Evolutionary conservation across 2,888 invertebrate genomes (phyloP).

Genomic region (Agriopis leucophaearia): DNA sequence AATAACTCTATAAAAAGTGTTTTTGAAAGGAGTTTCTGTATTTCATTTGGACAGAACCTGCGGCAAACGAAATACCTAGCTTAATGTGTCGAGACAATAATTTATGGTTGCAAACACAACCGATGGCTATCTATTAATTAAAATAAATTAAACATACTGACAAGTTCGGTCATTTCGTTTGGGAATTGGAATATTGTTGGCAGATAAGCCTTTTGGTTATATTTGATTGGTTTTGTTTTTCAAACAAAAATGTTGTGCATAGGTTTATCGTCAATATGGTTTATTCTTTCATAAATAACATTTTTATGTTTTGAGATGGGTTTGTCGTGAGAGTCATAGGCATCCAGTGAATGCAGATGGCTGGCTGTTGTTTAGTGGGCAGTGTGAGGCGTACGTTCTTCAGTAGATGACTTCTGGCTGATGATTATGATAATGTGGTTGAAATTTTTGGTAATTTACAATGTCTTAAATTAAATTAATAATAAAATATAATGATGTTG

Average conservation of each 20-base stretch:
- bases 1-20: no score
- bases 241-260: neutral
- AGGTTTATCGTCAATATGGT: neutral
- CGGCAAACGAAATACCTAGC: conserved; percentile 14
- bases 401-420: no score
- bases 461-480: no score
- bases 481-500: no score
- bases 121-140: conserved; percentile 38
- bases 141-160: conserved; percentile 40
- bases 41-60: conserved; percentile 16
- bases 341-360: no score
- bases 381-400: no score
- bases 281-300: no score
- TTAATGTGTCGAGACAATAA: conserved; percentile 27
- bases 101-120: conserved; percentile 24
- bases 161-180: conserved; percentile 38
- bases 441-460: no score
- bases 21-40: conserved; percentile 3
- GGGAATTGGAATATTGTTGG: conserved; percentile 25
- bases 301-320: no score
- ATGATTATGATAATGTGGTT: no score
- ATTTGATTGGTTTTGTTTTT: conserved; percentile 10
- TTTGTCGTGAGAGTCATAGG: no score
- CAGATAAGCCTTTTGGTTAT: conserved; percentile 26
- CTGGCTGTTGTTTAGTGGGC: no score